Base-by-base conservation (phyloP, 2,888 invertebrate genomes). In the Drosophila eohydei region DNA sequence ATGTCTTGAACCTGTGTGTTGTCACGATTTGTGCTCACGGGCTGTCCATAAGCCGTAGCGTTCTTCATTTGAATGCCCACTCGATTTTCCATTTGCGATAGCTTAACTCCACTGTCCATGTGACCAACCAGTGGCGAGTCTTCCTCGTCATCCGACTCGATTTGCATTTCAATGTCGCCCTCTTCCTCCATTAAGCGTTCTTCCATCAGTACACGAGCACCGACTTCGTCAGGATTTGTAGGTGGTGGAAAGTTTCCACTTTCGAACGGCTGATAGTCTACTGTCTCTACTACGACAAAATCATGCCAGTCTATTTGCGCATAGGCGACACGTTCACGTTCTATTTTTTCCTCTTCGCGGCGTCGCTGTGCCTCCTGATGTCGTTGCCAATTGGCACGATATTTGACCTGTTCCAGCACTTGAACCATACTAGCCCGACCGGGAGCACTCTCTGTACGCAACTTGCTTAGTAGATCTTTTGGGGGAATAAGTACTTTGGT, bases 231-330 rank as follows among this genome's bases (percentile, higher is more conserved):
- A 0, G 99, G 98, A 6, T 98, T 99, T 0, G 99, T 99, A 0
- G 99, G 99, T 3, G 99, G 98, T 0, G 99, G 99, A 90, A 99
- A 98, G 91, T 98, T 97, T 0, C 98, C 98, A 12, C 96, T 96
- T 93, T 99, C 99, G 86, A 97, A 97, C 0, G 98, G 97, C 83
- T 98, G 98, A 92, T 99, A 99, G 93, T 99, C 99, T 0, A 99
- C 99, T 0, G 99, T 99, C 93, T 99, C 99, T 0, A 99, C 99
- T 0, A 99, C 99, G 1, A 99, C 99, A 93, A 99, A 99, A 93
- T 99, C 99, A 92, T 99, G 99, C 99, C 99, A 99, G 92, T 99
- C 99, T 75, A 99, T 99, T 90, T 98, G 98, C 0, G 99, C 98
- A 92, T 99, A 99, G 0, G 97, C 97, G 34, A 97, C 95, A 92